Evolutionary conservation across 2,797 vertebrate species (phyloP).

Genomic region (Mormyrops attenuatus): DNA sequence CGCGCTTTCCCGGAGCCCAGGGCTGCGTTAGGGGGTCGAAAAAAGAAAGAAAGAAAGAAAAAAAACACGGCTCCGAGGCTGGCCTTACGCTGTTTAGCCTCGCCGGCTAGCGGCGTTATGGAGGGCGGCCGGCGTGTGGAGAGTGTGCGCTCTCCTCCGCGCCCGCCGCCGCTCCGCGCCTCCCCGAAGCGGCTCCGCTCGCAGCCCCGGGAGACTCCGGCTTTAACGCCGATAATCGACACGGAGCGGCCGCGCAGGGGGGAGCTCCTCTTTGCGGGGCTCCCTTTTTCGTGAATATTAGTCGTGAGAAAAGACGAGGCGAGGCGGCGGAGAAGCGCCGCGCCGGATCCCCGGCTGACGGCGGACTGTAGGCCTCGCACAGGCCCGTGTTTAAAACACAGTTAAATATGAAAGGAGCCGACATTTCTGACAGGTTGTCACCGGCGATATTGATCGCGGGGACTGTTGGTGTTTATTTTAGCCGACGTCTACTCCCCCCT

Average conservation of each 20-base stretch:
- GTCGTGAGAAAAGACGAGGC: slow-evolving; percentile 38
- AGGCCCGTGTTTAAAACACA: slow-evolving; percentile 69
- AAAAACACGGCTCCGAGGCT: slow-evolving; percentile 38
- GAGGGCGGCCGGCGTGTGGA: slow-evolving; percentile 25
- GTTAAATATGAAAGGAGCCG: slow-evolving; percentile 39
- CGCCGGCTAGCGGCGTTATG: slow-evolving; percentile 58
- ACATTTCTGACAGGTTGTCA: slow-evolving; percentile 33
- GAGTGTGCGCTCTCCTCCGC: slow-evolving; percentile 56
- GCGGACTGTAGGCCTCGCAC: slow-evolving; percentile 89
- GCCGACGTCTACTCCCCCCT: background rate
- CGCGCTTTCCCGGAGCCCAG: background rate
- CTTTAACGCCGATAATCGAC: slow-evolving; percentile 87
- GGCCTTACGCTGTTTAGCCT: slow-evolving; percentile 67
- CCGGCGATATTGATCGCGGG: slow-evolving; percentile 11
- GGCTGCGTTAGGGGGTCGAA: background rate
- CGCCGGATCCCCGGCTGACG: slow-evolving; percentile 83
- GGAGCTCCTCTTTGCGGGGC: slow-evolving; percentile 54
- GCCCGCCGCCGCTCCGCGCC: slow-evolving; percentile 53
- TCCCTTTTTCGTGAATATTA: slow-evolving; percentile 53
- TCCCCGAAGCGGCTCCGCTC: slow-evolving; percentile 40
- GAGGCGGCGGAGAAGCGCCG: slow-evolving; percentile 76
- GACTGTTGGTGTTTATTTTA: slow-evolving; percentile 16
- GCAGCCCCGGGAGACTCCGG: slow-evolving; percentile 81
- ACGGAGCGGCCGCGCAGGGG: slow-evolving; percentile 55
- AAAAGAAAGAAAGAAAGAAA: slow-evolving; percentile 26